A percentile compares a stretch with the other conserved stretches of the same genome.
Evolutionary conservation across 2,113 vertebrate species (phyloP).

Genomic region (Aepyceros melampus): DNA sequence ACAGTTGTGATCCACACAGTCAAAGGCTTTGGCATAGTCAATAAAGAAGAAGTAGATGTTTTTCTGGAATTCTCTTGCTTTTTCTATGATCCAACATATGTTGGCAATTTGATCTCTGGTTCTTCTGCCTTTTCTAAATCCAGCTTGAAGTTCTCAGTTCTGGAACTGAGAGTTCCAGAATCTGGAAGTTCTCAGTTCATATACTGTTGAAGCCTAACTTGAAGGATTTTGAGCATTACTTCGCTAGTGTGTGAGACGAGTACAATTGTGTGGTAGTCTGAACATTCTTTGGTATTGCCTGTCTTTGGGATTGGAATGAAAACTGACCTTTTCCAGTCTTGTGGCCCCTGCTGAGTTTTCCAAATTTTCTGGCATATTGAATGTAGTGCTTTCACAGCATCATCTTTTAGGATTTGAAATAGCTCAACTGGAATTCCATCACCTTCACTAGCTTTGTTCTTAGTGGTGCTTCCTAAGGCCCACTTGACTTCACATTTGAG

Average conservation of each 20-base stretch:
- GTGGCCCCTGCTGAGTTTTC: neutral
- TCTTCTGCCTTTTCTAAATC: neutral
- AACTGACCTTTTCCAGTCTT: neutral
- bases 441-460: neutral
- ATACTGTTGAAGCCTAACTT: neutral
- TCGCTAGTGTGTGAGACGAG: neutral
- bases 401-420: neutral
- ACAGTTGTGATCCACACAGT: neutral
- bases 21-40: neutral
- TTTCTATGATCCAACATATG: neutral
- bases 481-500: neutral
- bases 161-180: too few species aligned
- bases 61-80: neutral
- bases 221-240: neutral
- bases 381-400: neutral
- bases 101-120: neutral
- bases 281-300: neutral
- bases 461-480: neutral
- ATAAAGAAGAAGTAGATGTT: neutral
- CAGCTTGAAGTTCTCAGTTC: neutral
- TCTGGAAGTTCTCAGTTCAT: neutral
- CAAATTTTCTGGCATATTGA: neutral
- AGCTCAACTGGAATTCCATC: neutral
- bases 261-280: neutral
- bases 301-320: neutral